These are phyloP conservation scores for Chrysina gloriosa DNA, from an alignment of 2,888 invertebrate species.

Conservation along the genomic window DNA sequence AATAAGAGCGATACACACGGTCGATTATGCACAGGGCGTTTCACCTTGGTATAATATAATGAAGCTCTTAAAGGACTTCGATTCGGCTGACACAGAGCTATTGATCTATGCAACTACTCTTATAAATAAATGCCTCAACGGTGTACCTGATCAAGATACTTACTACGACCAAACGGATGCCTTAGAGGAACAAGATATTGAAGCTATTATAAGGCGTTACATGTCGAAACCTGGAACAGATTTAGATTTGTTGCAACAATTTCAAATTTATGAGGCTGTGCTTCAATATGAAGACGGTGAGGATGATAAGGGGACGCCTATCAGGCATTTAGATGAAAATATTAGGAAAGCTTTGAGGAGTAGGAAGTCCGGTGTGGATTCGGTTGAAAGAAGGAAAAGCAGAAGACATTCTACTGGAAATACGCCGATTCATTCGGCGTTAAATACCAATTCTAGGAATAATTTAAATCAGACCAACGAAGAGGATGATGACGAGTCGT, in stretches of 20 bases:
- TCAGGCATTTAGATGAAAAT: slow-evolving; percentile 74
- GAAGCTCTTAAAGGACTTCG: slow-evolving; percentile 91
- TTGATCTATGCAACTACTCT: slow-evolving; percentile 96
- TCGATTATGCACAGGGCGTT: slow-evolving; percentile 78
- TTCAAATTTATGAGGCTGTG: slow-evolving; percentile 95
- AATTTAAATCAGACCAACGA: slow-evolving; percentile 53
- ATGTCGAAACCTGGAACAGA: slow-evolving; percentile 94
- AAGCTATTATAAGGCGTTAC: slow-evolving; percentile 86
- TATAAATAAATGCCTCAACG: slow-evolving; percentile 94
- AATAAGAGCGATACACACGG: slow-evolving; percentile 87
- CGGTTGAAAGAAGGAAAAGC: slow-evolving; percentile 81
- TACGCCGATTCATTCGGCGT: slow-evolving; percentile 64
- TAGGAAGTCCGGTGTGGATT: slow-evolving; percentile 72
- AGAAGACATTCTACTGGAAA: slow-evolving; percentile 79
- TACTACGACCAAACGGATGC: slow-evolving; percentile 98
- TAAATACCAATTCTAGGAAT: slow-evolving; percentile 53
- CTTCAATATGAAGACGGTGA: slow-evolving; percentile 89
- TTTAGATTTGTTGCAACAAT: slow-evolving; percentile 90
- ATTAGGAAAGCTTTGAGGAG: slow-evolving; percentile 80
- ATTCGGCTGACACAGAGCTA: slow-evolving; percentile 95
- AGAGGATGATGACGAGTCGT: slow-evolving; percentile 69
- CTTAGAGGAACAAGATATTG: slow-evolving; percentile 94
- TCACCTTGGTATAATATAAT: slow-evolving; percentile 70
- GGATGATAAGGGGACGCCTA: slow-evolving; percentile 72
- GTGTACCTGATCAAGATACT: slow-evolving; percentile 93